Conservation (phyloP, 2,888 invertebrate genomes). For the Eupithecia subfuscata region DNA sequence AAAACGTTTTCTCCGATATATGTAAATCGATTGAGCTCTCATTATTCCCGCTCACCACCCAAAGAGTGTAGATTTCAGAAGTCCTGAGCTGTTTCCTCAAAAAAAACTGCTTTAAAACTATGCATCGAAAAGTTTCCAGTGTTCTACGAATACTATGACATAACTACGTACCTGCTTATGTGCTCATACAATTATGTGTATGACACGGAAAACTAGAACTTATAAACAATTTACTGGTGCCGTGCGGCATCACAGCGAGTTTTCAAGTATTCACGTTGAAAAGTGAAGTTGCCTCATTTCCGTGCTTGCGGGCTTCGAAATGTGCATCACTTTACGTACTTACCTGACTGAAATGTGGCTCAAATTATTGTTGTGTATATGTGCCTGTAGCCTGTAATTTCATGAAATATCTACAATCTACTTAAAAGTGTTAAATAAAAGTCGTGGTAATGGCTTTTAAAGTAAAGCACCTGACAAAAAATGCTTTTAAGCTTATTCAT, state of each 20-base stretch:
- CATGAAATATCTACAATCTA: no score
- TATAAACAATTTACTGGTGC: slow-evolving; percentile 17
- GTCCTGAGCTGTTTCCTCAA: not conserved
- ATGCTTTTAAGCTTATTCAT: not conserved
- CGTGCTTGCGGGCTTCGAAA: slow-evolving; percentile 37
- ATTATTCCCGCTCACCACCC: not conserved
- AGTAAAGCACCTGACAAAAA: not conserved
- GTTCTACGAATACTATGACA: not conserved
- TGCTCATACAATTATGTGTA: slow-evolving; percentile 16
- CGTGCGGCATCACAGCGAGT: slow-evolving; percentile 30
- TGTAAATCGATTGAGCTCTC: not conserved
- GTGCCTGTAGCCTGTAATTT: no score
- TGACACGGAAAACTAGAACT: slow-evolving; percentile 13
- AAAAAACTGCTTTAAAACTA: not conserved
- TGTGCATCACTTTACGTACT: slow-evolving; percentile 30
- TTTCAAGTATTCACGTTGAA: slow-evolving; percentile 46
- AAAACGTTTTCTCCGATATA: not conserved
- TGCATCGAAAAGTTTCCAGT: not conserved
- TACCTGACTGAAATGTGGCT: slow-evolving; percentile 4
- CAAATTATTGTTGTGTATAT: no score
- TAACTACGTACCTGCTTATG: not conserved
- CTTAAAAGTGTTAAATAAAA: no score
- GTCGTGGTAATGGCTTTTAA: no score
- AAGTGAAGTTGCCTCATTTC: slow-evolving; percentile 59
- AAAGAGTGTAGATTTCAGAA: not conserved